Percentiles rank a stretch among this genome's conserved stretches.
These are phyloP conservation scores for Ia io DNA, from an alignment of 2,113 vertebrate genomes.

Conservation along the genomic window DNA sequence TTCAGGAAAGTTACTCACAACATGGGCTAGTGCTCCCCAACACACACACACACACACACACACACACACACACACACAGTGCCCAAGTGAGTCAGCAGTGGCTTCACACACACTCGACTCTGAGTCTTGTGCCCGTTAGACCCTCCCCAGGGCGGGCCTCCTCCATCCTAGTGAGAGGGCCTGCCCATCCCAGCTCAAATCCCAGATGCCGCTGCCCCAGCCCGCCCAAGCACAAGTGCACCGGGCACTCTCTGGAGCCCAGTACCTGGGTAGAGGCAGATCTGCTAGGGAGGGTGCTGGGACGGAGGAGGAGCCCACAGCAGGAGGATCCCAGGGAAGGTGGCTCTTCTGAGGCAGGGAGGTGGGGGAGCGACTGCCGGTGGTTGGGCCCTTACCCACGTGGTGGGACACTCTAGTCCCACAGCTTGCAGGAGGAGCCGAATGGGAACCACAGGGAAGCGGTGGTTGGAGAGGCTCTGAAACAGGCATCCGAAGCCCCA, in stretches of 20 bases:
- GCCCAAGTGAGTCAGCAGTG: neutral
- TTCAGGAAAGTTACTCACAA: neutral
- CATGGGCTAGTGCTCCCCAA: neutral
- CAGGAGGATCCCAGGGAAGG: no score
- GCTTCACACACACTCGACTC: neutral
- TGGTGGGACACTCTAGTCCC: neutral
- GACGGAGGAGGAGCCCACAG: neutral
- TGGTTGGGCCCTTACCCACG: conserved; percentile 20
- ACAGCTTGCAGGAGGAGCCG: neutral
- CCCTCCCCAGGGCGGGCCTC: neutral
- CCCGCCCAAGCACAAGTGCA: neutral
- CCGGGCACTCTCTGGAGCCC: neutral
- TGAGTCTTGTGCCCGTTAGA: neutral
- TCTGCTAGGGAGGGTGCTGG: neutral
- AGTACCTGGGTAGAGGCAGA: accelerated
- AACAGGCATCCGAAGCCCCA: neutral
- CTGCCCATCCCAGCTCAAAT: neutral
- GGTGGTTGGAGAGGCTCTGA: neutral
- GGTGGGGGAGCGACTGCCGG: no score
- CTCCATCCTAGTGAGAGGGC: neutral
- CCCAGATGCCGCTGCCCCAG: neutral
- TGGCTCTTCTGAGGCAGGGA: neutral
- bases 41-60: neutral
- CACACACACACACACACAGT: neutral
- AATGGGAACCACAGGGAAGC: neutral